phyloP scores from a whole-genome alignment of 2,888 invertebrate species.

The Dorcus hopei region DNA sequence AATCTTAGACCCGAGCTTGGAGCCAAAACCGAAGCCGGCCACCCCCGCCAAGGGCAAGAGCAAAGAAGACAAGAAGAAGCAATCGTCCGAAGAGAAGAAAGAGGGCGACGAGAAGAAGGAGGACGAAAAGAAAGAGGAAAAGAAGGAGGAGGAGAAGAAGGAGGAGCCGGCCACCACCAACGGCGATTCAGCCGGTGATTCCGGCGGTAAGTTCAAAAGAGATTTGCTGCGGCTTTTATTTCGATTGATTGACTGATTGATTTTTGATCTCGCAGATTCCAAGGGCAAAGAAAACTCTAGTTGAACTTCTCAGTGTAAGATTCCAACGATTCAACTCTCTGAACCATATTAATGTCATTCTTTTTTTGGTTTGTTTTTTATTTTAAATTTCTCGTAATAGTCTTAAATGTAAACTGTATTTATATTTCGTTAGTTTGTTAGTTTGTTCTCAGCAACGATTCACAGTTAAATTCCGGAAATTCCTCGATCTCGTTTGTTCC shows the following conservation, averaged over 20 bases:
- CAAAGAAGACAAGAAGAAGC: slow-evolving; percentile 70
- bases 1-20: slow-evolving; percentile 74
- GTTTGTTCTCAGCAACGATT: no score
- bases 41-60: slow-evolving; percentile 74
- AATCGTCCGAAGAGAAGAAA: slow-evolving; percentile 66
- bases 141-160: slow-evolving; percentile 35
- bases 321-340: slow-evolving; percentile 12
- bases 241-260: background rate
- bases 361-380: no score
- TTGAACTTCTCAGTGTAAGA: slow-evolving; percentile 49
- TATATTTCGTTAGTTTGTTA: slow-evolving; percentile 3
- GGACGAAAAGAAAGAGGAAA: slow-evolving; percentile 44
- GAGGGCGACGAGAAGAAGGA: slow-evolving; percentile 55
- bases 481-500: slow-evolving; percentile 9
- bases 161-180: slow-evolving; percentile 51
- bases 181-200: slow-evolving; percentile 54
- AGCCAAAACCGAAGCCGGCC: slow-evolving; percentile 76
- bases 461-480: no score
- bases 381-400: slow-evolving; percentile 1
- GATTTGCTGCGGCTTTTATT: background rate
- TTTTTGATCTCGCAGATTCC: slow-evolving; percentile 56
- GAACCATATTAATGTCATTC: slow-evolving; percentile 14
- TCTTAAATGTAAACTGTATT: background rate
- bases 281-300: slow-evolving; percentile 65
- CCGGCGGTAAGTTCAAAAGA: slow-evolving; percentile 38